Evolutionary conservation across 2,113 vertebrate species (phyloP).

Genomic region (Ceratotherium simum): DNA sequence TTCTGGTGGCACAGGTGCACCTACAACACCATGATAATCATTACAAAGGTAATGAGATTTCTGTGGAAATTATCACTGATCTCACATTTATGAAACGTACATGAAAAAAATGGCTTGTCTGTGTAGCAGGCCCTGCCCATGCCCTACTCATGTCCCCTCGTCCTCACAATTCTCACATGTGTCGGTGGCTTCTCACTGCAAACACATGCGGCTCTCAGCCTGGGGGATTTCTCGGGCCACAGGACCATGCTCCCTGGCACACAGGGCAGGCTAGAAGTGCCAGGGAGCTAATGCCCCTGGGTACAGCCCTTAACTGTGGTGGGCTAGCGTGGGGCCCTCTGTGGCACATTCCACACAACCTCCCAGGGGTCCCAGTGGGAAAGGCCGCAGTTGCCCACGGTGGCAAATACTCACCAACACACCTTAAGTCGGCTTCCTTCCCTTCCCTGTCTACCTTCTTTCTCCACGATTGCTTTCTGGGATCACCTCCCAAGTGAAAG

Average conservation of each 20-base stretch:
- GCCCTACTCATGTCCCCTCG: neutral
- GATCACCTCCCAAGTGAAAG: neutral
- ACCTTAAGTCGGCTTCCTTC: neutral
- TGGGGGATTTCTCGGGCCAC: neutral
- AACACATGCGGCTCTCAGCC: neutral
- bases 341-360: neutral
- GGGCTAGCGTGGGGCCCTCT: neutral
- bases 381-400: rapidly evolving
- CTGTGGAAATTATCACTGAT: neutral
- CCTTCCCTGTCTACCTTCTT: neutral
- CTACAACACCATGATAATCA: neutral
- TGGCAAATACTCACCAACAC: too few species aligned
- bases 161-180: neutral
- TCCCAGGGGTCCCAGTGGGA: neutral
- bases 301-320: neutral
- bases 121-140: neutral
- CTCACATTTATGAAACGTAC: neutral
- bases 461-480: neutral
- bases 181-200: neutral
- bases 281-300: neutral
- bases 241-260: neutral
- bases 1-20: neutral
- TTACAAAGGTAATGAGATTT: neutral
- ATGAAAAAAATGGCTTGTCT: neutral
- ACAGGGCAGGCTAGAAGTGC: neutral